Percentiles rank a stretch among this genome's conserved stretches.
Evolutionary conservation across 53 echinoderm and acorn worm species (phyloP).

Genomic region (Glandiceps talaboti): DNA sequence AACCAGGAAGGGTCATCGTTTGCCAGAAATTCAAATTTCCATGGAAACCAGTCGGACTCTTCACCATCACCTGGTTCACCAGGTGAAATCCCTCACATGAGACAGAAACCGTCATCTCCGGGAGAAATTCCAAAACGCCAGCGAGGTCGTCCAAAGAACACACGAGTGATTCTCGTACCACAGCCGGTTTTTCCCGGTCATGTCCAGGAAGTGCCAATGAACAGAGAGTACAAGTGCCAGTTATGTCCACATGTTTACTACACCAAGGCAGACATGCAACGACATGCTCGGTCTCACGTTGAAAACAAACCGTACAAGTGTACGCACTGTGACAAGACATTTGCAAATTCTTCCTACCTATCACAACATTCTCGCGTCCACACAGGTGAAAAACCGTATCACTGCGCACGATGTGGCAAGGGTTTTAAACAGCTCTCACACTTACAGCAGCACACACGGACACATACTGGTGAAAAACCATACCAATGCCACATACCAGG

Average conservation of each 20-base stretch:
- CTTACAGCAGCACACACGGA: constrained; percentile 94
- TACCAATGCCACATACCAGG: constrained; percentile 68
- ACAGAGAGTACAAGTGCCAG: constrained; percentile 80
- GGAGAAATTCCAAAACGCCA: not conserved
- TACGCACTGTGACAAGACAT: constrained; percentile 73
- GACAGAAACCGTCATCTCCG: not conserved
- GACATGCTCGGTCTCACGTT: constrained; percentile 76
- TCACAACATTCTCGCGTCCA: constrained; percentile 90
- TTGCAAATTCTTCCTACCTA: constrained; percentile 83
- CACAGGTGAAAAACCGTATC: constrained; percentile 89
- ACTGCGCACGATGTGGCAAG: constrained; percentile 80
- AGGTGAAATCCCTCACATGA: not conserved
- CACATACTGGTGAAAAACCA: constrained; percentile 86
- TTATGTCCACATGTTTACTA: constrained; percentile 79
- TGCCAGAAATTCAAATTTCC: not conserved
- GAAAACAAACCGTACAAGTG: constrained; percentile 95
- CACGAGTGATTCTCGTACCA: not conserved
- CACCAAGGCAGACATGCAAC: constrained; percentile 75
- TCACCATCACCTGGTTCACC: not conserved
- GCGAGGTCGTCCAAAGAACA: not conserved
- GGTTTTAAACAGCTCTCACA: constrained; percentile 92
- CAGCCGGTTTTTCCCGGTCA: not conserved
- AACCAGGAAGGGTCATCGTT: not conserved
- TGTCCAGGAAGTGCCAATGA: not conserved
- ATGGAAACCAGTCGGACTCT: not conserved